phyloP scores from a whole-genome alignment of 2,797 vertebrate species.

The Rhinophrynus dorsalis region DNA sequence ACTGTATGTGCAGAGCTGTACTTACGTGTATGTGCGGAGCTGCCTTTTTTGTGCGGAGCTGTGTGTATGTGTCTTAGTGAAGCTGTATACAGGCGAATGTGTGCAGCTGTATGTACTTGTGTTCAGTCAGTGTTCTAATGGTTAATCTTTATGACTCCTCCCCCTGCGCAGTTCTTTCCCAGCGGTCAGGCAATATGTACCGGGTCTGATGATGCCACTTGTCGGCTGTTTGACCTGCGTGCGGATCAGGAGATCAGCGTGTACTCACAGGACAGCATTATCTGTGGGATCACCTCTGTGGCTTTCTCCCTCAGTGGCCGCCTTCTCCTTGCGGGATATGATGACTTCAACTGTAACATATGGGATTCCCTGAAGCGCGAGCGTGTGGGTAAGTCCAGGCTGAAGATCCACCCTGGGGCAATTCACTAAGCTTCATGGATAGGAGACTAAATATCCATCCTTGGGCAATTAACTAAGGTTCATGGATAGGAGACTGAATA shows the following conservation, averaged over 20 bases:
- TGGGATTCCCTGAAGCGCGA: constrained; percentile 92
- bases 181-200: constrained; percentile 93
- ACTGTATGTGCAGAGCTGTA: too few species aligned
- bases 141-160: not conserved
- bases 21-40: too few species aligned
- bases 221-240: constrained; percentile 90
- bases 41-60: too few species aligned
- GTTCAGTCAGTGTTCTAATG: too few species aligned
- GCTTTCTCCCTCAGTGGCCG: constrained; percentile 89
- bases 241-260: constrained; percentile 92
- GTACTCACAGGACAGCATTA: constrained; percentile 90
- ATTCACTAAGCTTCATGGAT: too few species aligned
- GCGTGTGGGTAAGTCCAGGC: constrained; percentile 83
- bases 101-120: too few species aligned
- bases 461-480: too few species aligned
- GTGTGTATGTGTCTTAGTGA: too few species aligned
- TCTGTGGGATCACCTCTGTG: constrained; percentile 93
- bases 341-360: constrained; percentile 97
- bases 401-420: too few species aligned
- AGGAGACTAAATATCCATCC: too few species aligned
- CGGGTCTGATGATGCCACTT: constrained; percentile 90
- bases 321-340: constrained; percentile 89
- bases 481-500: too few species aligned
- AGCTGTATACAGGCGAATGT: too few species aligned
- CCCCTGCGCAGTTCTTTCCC: constrained; percentile 86